Conservation (phyloP, 2,113 vertebrate species). For the Pelobates fuscus region DNA sequence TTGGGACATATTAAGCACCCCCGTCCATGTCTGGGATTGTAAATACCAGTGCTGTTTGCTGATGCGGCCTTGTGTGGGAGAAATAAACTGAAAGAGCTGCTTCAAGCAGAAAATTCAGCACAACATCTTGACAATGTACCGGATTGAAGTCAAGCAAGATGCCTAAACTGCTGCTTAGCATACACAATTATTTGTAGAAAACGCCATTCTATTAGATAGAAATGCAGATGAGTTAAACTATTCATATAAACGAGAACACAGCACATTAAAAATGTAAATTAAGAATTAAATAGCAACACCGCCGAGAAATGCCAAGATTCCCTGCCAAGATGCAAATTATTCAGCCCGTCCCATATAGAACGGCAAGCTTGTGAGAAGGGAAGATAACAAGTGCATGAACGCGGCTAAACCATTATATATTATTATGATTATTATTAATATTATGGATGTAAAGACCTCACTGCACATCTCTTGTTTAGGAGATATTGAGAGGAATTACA, state of each 20-base stretch:
- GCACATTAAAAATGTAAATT: slow-evolving; percentile 71
- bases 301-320: slow-evolving; percentile 62
- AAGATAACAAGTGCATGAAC: too few relatives aligned
- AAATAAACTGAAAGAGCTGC: slow-evolving; percentile 9
- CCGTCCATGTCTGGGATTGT: too few relatives aligned
- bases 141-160: slow-evolving; percentile 18
- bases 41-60: neutral
- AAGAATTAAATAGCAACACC: slow-evolving; percentile 70
- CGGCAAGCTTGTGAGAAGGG: too few relatives aligned
- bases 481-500: too few relatives aligned
- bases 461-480: too few relatives aligned
- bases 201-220: slow-evolving; percentile 56
- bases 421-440: too few relatives aligned
- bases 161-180: slow-evolving; percentile 49
- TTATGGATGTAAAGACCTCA: too few relatives aligned
- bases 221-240: slow-evolving; percentile 60
- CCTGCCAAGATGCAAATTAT: slow-evolving; percentile 59
- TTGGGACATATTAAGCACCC: too few relatives aligned
- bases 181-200: slow-evolving; percentile 58
- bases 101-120: slow-evolving; percentile 16
- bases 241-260: slow-evolving; percentile 63
- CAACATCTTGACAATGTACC: slow-evolving; percentile 38
- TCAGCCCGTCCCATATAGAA: slow-evolving; percentile 59
- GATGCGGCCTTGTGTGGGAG: slow-evolving; percentile 18
- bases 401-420: too few relatives aligned